These are phyloP conservation scores for Harmothoe impar DNA, from an alignment of 2,888 invertebrate genomes.

Conservation along the genomic window DNA sequence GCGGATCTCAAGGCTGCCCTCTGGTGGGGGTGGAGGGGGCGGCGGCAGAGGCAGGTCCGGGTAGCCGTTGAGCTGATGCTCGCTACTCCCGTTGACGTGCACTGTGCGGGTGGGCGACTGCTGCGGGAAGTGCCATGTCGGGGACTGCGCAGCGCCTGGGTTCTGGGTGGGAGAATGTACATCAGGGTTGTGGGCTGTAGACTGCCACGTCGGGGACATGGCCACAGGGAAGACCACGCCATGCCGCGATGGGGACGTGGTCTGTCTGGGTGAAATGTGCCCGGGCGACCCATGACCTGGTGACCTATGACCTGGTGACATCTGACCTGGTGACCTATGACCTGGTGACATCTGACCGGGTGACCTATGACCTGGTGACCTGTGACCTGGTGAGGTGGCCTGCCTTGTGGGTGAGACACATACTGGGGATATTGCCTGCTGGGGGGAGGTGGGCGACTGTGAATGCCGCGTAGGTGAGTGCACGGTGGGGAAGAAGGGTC, in stretches of 20 bases:
- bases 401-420: not conserved
- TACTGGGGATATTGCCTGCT: not conserved
- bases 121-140: not conserved
- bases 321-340: not conserved
- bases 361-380: not conserved
- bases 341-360: not conserved
- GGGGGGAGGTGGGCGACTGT: not conserved
- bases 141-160: not conserved
- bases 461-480: not conserved
- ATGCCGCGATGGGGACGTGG: not conserved
- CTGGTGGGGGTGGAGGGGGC: not conserved
- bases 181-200: not conserved
- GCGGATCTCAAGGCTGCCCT: slow-evolving; percentile 26
- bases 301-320: no score
- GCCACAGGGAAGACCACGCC: not conserved
- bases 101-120: not conserved
- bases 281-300: no score
- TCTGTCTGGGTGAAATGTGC: not conserved
- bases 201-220: not conserved
- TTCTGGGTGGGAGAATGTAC: not conserved
- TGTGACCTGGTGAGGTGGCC: not conserved
- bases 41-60: not conserved
- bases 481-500: not conserved
- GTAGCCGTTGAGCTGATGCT: not conserved
- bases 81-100: not conserved